These are phyloP conservation scores for Enteromius thamalakanensis DNA, from an alignment of 2,797 vertebrate genomes.

Conservation along the genomic window DNA sequence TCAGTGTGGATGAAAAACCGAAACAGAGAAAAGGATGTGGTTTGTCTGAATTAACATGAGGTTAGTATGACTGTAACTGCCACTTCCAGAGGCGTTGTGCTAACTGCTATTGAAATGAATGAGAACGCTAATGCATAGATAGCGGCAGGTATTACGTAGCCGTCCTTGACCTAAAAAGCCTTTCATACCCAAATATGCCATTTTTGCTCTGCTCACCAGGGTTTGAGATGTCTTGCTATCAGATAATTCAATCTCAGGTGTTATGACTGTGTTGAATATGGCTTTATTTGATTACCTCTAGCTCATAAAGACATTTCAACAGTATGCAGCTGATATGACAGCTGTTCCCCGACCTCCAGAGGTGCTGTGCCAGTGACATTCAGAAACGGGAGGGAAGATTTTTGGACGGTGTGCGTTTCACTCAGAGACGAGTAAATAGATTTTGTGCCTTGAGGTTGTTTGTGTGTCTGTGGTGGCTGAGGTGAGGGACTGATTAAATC, in stretches of 20 bases:
- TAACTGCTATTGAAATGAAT: background rate
- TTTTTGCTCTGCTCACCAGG: background rate
- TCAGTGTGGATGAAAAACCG: background rate
- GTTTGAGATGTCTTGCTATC: background rate
- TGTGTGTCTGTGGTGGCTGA: constrained; percentile 45
- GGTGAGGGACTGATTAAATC: constrained; percentile 52
- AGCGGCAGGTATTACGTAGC: background rate
- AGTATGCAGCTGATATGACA: constrained; percentile 14
- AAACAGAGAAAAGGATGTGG: background rate
- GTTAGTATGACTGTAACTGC: background rate
- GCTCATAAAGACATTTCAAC: constrained; percentile 40
- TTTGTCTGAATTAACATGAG: background rate
- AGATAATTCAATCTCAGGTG: constrained; percentile 37
- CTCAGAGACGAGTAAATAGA: constrained; percentile 35
- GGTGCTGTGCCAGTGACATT: constrained; percentile 16
- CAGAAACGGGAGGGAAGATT: constrained; percentile 33
- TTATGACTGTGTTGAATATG: constrained; percentile 25
- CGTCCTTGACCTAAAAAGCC: background rate
- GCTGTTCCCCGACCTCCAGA: constrained; percentile 36
- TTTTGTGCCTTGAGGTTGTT: constrained; percentile 52
- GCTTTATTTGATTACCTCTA: constrained; percentile 36
- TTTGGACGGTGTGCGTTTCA: constrained; percentile 52
- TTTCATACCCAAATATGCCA: background rate
- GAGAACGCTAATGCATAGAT: background rate
- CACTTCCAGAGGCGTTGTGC: background rate